These are phyloP conservation scores for Aselliscus stoliczkanus DNA, from an alignment of 2,797 vertebrate species.

Conservation along the genomic window DNA sequence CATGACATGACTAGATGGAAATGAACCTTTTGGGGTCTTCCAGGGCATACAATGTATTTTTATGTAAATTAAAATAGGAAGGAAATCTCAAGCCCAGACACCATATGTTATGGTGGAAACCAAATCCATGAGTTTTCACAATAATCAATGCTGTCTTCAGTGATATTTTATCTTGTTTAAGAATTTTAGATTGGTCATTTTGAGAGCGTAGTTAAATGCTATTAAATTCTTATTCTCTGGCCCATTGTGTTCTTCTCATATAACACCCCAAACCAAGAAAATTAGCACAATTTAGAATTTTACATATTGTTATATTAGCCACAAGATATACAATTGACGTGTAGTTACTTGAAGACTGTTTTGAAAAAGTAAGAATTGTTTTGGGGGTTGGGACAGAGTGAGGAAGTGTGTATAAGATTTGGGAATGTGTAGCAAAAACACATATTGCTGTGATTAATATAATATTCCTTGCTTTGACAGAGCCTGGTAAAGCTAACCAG, in stretches of 20 bases:
- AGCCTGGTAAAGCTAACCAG: not conserved
- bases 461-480: not conserved
- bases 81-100: not conserved
- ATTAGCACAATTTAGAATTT: not conserved
- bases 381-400: not conserved
- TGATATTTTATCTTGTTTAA: slow-evolving; percentile 18
- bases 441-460: not conserved
- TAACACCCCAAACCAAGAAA: not conserved
- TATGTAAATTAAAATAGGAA: not conserved
- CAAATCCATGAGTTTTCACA: not conserved
- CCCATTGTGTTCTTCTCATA: not conserved
- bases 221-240: not conserved
- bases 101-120: not conserved
- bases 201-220: not conserved
- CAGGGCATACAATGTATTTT: not conserved
- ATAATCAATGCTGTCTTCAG: not conserved
- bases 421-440: not conserved
- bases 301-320: not conserved
- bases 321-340: not conserved
- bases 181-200: slow-evolving; percentile 44
- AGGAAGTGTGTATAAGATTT: not conserved
- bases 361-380: not conserved
- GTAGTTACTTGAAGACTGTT: not conserved
- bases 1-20: not conserved
- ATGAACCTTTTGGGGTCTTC: not conserved